Evolutionary conservation across 1,140 invertebrate species (phyloP), one percentile per base, ranked within the genome.

Genomic region (Ceratosolen fusciceps): DNA sequence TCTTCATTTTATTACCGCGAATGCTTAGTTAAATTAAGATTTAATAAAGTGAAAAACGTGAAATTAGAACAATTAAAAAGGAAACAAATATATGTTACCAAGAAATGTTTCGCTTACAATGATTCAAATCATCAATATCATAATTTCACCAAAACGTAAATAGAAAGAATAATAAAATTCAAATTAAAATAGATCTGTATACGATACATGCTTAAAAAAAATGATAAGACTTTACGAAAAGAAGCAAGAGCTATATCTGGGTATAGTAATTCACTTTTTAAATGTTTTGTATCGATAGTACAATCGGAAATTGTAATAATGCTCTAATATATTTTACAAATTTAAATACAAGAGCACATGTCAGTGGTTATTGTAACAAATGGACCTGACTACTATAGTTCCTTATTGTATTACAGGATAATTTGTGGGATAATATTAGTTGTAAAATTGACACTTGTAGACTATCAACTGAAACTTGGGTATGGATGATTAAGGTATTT

Each of bases 401-500:
- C 26, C 56, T 72, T 37, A 1, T 1, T 24, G 4, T 31, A 24
- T 49, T 58, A 24, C 24, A 71, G 37, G 8, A 68, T 47, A 29
- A 21, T 14, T 72, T 37, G 67, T 49, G 39, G 14, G 9, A 29
- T 26, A 24, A 24, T 54, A 60, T 21, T 26, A 52, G 10, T n/a
- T 52, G 19, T 26, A 21, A 9, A 2, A 71, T 47, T 54, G 3
- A 37, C 2, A 34, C 24, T 10, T 71, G 29, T 2, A 71, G 37
- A 24, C 26, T 8, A 24, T 9, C 14, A 9, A 31, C 19, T 39
- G 19, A 71, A 14, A 43, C 14, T 31, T 39, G 60, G 24, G 24
- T 9, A 80, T 80, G 73, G 49, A 21, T 71, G 72, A 60, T 54
- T 80, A 80, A 80, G 78, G 78, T 80, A 80, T 29, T 1, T 37